A percentile compares a stretch with the other conserved stretches of the same genome.
These are phyloP conservation scores for Mandrillus leucophaeus DNA, from an alignment of 2,113 vertebrate species.

Conservation along the genomic window DNA sequence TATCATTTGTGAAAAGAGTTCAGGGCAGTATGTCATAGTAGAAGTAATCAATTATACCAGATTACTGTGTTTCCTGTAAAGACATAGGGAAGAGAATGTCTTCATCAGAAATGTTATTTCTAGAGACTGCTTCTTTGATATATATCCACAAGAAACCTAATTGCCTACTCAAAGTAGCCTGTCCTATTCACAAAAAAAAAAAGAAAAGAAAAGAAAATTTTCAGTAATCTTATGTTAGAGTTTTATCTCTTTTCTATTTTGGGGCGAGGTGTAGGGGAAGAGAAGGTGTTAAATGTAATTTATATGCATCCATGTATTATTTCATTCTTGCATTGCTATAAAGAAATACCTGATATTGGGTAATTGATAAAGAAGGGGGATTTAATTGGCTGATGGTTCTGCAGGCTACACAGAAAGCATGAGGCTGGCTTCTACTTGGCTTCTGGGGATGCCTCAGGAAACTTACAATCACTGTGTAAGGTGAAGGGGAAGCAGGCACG, in stretches of 20 bases:
- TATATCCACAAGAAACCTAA: neutral
- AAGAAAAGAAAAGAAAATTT: neutral
- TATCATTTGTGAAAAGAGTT: neutral
- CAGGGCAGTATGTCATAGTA: neutral
- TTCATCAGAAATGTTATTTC: neutral
- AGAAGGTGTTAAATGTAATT: neutral
- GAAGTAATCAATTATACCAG: neutral
- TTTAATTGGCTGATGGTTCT: no score
- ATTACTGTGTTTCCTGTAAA: neutral
- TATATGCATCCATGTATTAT: neutral
- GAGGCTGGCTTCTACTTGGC: no score
- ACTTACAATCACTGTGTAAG: no score
- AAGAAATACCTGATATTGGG: no score
- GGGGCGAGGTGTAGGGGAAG: accelerated
- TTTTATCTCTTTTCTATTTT: neutral
- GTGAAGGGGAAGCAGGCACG: no score
- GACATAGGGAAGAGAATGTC: neutral
- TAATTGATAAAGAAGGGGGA: no score
- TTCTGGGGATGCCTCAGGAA: no score
- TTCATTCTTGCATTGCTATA: no score
- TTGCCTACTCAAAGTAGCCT: neutral
- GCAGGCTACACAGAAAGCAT: no score
- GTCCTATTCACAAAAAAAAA: neutral
- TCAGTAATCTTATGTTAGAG: neutral
- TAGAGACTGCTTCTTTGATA: neutral